phyloP scores from a whole-genome alignment of 2,888 invertebrate species.

The Orthosia gothica region DNA sequence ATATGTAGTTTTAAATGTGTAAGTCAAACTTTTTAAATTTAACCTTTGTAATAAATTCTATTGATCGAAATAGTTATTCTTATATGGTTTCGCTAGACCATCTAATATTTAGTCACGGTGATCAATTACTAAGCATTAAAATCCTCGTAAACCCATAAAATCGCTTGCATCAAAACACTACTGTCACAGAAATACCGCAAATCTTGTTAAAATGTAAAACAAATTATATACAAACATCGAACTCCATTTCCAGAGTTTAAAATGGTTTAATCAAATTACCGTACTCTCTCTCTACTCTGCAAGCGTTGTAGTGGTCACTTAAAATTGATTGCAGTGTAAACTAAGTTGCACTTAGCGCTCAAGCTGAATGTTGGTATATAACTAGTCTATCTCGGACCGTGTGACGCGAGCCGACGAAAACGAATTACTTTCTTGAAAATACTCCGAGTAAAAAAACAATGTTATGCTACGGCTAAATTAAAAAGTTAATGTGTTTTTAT shows the following conservation, averaged over 20 bases:
- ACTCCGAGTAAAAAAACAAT: not conserved
- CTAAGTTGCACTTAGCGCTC: conserved; percentile 63
- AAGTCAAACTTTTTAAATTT: too few species aligned
- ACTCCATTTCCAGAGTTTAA: conserved; percentile 65
- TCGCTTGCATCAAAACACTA: not conserved
- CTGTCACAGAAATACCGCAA: not conserved
- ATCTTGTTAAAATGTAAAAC: not conserved
- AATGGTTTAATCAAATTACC: conserved; percentile 72
- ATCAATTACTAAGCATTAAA: not conserved
- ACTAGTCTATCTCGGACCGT: conserved; percentile 51
- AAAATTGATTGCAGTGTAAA: conserved; percentile 72
- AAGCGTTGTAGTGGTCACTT: conserved; percentile 66
- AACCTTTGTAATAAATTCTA: too few species aligned
- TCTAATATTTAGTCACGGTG: not conserved
- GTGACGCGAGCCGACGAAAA: conserved; percentile 41
- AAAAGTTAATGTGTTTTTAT: conserved; percentile 32
- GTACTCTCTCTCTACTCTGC: conserved; percentile 45
- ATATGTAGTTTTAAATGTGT: not conserved
- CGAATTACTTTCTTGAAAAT: conserved; percentile 39
- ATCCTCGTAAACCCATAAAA: not conserved
- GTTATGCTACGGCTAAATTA: conserved; percentile 26
- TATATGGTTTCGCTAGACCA: too few species aligned
- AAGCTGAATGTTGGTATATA: conserved; percentile 52
- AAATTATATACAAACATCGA: conserved; percentile 49
- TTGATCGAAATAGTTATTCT: too few species aligned